These are phyloP conservation scores for Homarus americanus DNA, from an alignment of 1,140 invertebrate species.

Conservation along the genomic window DNA sequence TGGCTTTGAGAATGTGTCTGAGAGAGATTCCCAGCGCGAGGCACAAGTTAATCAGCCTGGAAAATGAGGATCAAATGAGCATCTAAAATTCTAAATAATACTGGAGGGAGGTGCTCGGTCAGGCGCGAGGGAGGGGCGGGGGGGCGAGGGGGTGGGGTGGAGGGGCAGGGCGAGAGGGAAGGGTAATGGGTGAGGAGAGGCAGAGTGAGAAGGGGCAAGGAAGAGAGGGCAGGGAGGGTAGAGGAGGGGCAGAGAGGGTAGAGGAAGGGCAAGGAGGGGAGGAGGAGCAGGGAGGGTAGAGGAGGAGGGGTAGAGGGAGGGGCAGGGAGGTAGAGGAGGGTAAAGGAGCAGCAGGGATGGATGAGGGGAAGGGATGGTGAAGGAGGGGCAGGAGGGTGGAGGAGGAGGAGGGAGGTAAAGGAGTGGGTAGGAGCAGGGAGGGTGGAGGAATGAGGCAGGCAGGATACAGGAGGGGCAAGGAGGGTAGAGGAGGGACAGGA, in stretches of 20 bases:
- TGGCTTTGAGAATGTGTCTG: no score
- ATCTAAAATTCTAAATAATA: slow-evolving; percentile 25
- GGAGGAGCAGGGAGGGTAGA: not conserved
- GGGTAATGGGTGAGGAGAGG: not conserved
- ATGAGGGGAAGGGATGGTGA: not conserved
- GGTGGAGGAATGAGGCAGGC: not conserved
- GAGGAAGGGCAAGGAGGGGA: not conserved
- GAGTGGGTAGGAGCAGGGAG: not conserved
- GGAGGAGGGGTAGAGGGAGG: not conserved
- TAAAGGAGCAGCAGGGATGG: not conserved
- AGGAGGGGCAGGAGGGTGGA: not conserved
- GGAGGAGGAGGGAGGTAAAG: not conserved
- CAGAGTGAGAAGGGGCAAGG: not conserved
- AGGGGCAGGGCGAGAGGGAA: no score
- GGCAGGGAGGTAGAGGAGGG: not conserved
- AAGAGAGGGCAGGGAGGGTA: not conserved
- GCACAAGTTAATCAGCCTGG: not conserved
- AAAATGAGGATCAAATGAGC: slow-evolving; percentile 31
- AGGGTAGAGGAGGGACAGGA: not conserved
- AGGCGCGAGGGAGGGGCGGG: not conserved
- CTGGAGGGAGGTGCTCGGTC: slow-evolving; percentile 17
- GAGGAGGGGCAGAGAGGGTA: not conserved
- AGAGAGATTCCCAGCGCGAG: no score
- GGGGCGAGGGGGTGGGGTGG: not conserved
- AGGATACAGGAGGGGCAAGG: no score